Percentiles rank a stretch among this genome's conserved stretches.
These are phyloP conservation scores for Cheilosia pagana DNA, from an alignment of 2,888 invertebrate genomes.

Conservation along the genomic window DNA sequence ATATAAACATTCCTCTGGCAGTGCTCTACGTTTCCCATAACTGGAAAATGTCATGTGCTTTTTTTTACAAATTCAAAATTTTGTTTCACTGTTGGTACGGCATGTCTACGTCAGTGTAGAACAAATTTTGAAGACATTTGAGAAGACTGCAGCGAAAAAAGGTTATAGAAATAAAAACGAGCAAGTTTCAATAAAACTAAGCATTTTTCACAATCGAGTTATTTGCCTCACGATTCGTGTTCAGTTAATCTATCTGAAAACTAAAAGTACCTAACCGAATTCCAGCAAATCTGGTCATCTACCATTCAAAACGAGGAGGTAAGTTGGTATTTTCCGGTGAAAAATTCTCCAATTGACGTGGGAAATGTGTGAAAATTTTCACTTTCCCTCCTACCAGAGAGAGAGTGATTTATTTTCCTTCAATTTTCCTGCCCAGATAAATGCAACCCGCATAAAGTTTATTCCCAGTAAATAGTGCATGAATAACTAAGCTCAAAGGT, in stretches of 20 bases:
- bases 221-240: not conserved
- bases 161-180: not conserved
- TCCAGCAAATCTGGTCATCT: not conserved
- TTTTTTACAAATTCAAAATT: not conserved
- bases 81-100: slow-evolving; percentile 26
- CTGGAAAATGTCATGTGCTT: slow-evolving; percentile 19
- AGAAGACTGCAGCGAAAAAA: not conserved
- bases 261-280: not conserved
- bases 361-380: slow-evolving; percentile 28
- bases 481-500: slow-evolving; percentile 1
- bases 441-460: slow-evolving; percentile 27
- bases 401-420: slow-evolving; percentile 11
- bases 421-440: not conserved
- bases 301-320: slow-evolving; percentile 32
- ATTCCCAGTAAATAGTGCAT: not conserved
- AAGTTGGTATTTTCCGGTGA: slow-evolving; percentile 38
- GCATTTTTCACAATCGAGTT: slow-evolving; percentile 1
- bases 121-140: slow-evolving; percentile 6
- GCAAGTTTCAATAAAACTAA: not conserved
- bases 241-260: not conserved
- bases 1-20: not conserved
- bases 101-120: slow-evolving; percentile 48
- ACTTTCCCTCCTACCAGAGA: slow-evolving; percentile 32
- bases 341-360: slow-evolving; percentile 37
- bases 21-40: slow-evolving; percentile 12